phyloP scores from a whole-genome alignment of 2,113 vertebrate species.

The Taurulus bubalis region DNA sequence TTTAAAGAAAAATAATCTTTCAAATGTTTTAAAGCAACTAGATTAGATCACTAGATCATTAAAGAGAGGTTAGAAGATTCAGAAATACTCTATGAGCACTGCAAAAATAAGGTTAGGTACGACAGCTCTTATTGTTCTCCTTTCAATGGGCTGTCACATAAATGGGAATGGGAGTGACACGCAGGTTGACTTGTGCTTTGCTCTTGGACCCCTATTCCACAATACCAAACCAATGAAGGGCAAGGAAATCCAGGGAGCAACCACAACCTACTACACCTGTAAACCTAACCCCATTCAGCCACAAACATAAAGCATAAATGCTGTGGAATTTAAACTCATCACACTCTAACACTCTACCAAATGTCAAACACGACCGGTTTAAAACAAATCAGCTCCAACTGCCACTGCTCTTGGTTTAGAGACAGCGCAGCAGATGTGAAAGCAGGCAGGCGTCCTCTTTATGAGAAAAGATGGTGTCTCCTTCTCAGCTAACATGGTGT shows the following conservation, averaged over 20 bases:
- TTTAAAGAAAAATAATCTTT: not conserved
- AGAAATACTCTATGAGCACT: not conserved
- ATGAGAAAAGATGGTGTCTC: not conserved
- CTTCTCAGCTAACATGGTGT: not conserved
- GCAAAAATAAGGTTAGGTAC: not conserved
- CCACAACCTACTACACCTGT: not conserved
- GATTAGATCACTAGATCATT: not conserved
- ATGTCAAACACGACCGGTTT: not conserved
- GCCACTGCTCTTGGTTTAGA: not conserved
- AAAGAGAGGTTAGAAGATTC: not conserved
- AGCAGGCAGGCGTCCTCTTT: not conserved
- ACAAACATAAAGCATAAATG: not conserved
- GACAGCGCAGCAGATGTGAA: too few relatives aligned
- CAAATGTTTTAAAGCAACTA: too few relatives aligned
- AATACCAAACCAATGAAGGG: not conserved
- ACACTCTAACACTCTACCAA: not conserved
- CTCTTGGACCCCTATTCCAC: not conserved
- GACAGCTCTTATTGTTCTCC: not conserved
- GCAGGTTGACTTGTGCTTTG: not conserved
- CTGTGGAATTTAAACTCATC: not conserved
- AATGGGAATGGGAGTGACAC: not conserved
- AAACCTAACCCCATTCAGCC: not conserved
- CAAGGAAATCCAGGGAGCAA: not conserved
- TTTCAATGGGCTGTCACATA: not conserved
- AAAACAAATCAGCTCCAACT: slow-evolving; percentile 4